Evolutionary conservation across 1,140 invertebrate species (phyloP), one percentile per base, ranked within the genome.

Genomic region (Spodoptera litura): DNA sequence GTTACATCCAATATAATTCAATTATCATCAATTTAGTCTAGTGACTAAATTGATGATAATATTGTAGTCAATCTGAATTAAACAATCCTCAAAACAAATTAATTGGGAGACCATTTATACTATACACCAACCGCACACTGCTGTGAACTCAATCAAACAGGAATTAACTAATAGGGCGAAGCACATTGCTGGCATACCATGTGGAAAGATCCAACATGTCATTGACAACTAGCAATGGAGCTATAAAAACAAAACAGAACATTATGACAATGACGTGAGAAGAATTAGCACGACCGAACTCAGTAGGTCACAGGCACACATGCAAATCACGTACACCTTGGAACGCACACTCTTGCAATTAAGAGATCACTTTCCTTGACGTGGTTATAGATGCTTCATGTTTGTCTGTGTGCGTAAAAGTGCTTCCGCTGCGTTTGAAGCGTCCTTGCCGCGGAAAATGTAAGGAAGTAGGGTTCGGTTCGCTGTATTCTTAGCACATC

Each of bases 391-490:
- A 52, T 52, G 49, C 49, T 49, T 27, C 64, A 20, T 25, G 61
- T 66, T 25, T 12, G 27, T 12, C 4, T 2, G 64, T 27, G 64
- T 52, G 62, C 49, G 15, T 66, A 15, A 35, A 61, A 61, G 58
- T 35, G 49, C 25, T 70, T 70, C 66, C 66, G 66, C 13, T 53
- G 66, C 66, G 49, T 25, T 70, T 52, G 11, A 31, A 51, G 49
- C 66, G 51, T 70, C 66, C 66, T 70, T 70, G 49, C 15, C 61
- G n/a, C 35, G 66, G 66, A 70, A 70, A 70, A 70, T 70, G 66
- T 70, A 70, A 70, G 66, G 66, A 70, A 70, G 66, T 70, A 52
- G 66, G 66, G 51, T 70, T 68, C 25, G 49, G 51, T 70, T 68
- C 25, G 66, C 20, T 5, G 6, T 70, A 70, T 70, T 70, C 49